Conservation (phyloP, 2,888 invertebrate species). For the Agriopis aurantiaria region DNA sequence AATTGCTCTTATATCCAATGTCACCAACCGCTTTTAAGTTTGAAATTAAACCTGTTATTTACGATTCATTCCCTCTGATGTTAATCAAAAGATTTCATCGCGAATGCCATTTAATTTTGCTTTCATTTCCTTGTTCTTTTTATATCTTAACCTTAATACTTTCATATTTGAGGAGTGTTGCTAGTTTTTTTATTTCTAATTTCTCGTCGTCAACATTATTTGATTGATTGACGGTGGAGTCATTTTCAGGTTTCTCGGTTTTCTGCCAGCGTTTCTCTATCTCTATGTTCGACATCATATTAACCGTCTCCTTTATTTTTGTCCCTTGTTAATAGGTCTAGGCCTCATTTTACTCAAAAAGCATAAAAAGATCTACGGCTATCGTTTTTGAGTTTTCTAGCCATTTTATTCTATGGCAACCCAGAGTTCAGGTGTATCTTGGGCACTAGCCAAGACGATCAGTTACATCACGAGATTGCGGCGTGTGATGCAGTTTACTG, state of each 20-base stretch:
- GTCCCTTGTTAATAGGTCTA: too few relatives aligned
- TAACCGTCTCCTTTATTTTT: too few relatives aligned
- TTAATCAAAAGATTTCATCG: conserved; percentile 28
- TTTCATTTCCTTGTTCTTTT: conserved; percentile 30
- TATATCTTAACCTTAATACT: neutral
- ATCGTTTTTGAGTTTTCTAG: neutral
- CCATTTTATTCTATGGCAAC: neutral
- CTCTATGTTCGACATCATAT: too few relatives aligned
- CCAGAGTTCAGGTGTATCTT: conserved; percentile 5
- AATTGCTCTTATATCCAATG: neutral
- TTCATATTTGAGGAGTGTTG: conserved; percentile 6
- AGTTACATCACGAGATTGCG: conserved; percentile 8
- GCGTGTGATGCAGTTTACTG: conserved; percentile 15
- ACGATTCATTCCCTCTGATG: conserved; percentile 11
- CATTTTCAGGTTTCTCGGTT: too few relatives aligned
- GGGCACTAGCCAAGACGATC: conserved; percentile 17
- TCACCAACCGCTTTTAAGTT: conserved; percentile 1
- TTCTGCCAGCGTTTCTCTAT: too few relatives aligned
- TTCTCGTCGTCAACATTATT: too few relatives aligned
- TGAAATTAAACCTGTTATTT: conserved; percentile 4
- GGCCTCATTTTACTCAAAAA: too few relatives aligned
- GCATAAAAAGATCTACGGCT: neutral
- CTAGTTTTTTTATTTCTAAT: neutral
- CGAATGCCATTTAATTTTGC: conserved; percentile 30
- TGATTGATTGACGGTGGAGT: too few relatives aligned